A percentile compares a stretch with the other conserved stretches of the same genome.
These are phyloP conservation scores for Diarsia mendica DNA, from an alignment of 2,888 invertebrate species.

Conservation along the genomic window DNA sequence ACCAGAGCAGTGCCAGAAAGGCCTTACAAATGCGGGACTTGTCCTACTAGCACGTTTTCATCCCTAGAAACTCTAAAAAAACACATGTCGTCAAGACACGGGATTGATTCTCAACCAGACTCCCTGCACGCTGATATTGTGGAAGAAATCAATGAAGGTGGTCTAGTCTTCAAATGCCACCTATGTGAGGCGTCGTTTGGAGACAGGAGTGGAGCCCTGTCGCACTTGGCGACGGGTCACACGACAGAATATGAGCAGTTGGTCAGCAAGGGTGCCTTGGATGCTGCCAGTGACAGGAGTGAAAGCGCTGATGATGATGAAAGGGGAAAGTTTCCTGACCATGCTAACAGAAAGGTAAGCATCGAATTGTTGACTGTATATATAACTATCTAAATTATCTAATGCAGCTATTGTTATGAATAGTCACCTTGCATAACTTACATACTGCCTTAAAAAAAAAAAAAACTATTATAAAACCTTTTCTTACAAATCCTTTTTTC, in stretches of 20 bases:
- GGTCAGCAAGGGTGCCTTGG: constrained; percentile 94
- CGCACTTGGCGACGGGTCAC: constrained; percentile 95
- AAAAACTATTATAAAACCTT: no score
- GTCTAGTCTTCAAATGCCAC: constrained; percentile 97
- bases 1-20: constrained; percentile 93
- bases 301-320: constrained; percentile 93
- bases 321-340: constrained; percentile 95
- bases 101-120: constrained; percentile 85
- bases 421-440: no score
- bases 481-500: constrained; percentile 12
- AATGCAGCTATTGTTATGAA: no score
- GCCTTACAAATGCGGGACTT: constrained; percentile 94
- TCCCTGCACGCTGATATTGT: constrained; percentile 80
- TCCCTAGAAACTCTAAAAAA: constrained; percentile 94
- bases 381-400: not conserved
- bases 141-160: constrained; percentile 86
- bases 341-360: constrained; percentile 95
- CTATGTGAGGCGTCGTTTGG: constrained; percentile 96
- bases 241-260: constrained; percentile 94
- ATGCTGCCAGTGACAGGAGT: constrained; percentile 90
- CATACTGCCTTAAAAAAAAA: no score
- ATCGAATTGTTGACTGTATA: not conserved
- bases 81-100: constrained; percentile 94
- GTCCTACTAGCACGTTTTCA: constrained; percentile 95
- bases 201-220: constrained; percentile 94